Evolutionary conservation across 2,888 invertebrate species (phyloP).

Genomic region (Leptothorax acervorum): DNA sequence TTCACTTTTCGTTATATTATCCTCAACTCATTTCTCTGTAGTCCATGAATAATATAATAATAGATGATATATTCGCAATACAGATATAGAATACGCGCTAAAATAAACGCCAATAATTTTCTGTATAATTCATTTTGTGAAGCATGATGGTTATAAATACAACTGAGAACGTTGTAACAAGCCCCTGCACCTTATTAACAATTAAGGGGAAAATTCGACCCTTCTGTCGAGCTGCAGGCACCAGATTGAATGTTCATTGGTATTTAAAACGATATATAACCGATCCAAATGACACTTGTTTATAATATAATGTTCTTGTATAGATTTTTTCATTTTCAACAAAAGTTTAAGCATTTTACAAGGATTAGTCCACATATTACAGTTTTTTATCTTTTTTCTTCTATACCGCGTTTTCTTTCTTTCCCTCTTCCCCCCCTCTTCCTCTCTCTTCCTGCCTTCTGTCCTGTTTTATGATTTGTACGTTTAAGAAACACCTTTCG

Average conservation of each 20-base stretch:
- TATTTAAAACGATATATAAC: slow-evolving; percentile 79
- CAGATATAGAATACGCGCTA: slow-evolving; percentile 75
- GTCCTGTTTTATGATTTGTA: slow-evolving; percentile 78
- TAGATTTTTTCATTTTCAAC: slow-evolving; percentile 83
- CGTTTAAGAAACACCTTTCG: slow-evolving; percentile 82
- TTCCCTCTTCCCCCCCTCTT: neutral
- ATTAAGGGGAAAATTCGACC: slow-evolving; percentile 71
- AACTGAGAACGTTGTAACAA: slow-evolving; percentile 76
- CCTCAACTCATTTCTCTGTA: slow-evolving; percentile 69
- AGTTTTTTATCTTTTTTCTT: slow-evolving; percentile 65
- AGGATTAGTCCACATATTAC: slow-evolving; percentile 82
- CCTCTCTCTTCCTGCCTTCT: slow-evolving; percentile 63
- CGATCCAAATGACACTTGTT: slow-evolving; percentile 82
- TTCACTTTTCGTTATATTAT: slow-evolving; percentile 70
- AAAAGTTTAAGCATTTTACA: slow-evolving; percentile 84
- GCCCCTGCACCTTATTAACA: slow-evolving; percentile 77
- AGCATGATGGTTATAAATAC: slow-evolving; percentile 77
- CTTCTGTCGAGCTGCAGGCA: slow-evolving; percentile 77
- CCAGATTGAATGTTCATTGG: slow-evolving; percentile 82
- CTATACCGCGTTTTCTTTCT: slow-evolving; percentile 66
- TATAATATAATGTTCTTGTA: slow-evolving; percentile 81
- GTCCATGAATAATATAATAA: slow-evolving; percentile 75
- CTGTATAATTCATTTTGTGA: slow-evolving; percentile 77
- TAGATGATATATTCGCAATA: slow-evolving; percentile 73
- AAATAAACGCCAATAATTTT: slow-evolving; percentile 79